Conservation (phyloP, 2,797 vertebrate genomes). For the Hydrolagus colliei region DNA sequence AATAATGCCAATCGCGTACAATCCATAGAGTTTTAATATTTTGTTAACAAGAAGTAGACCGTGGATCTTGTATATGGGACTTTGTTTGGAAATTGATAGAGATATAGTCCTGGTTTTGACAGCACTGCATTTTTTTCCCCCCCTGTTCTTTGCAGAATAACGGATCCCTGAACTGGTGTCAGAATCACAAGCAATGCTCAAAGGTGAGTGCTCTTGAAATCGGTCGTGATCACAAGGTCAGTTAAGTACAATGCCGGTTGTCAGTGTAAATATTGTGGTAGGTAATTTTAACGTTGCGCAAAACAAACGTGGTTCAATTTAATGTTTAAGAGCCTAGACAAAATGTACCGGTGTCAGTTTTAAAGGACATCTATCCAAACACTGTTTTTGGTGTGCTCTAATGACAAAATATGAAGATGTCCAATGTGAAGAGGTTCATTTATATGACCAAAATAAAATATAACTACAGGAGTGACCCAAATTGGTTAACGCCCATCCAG, state of each 20-base stretch:
- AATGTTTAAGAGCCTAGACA: background rate
- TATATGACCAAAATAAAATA: no score
- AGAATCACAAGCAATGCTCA: conserved; percentile 94
- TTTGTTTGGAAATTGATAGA: background rate
- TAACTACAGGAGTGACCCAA: background rate
- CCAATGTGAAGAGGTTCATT: no score
- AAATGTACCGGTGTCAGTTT: no score
- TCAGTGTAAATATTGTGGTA: background rate
- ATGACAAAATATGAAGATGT: no score
- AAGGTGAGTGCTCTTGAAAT: conserved; percentile 64
- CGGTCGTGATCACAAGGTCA: background rate
- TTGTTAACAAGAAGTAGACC: no score
- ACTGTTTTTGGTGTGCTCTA: no score
- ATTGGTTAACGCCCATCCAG: background rate
- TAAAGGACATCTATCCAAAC: no score
- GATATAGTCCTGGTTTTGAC: background rate
- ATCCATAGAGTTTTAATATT: background rate
- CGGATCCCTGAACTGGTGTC: conserved; percentile 89
- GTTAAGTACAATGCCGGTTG: background rate
- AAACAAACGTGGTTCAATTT: background rate
- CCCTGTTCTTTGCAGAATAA: conserved; percentile 71
- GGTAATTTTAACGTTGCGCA: background rate
- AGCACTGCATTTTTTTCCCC: background rate
- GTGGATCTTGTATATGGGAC: background rate
- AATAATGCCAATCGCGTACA: background rate